Evolutionary conservation across 2,797 vertebrate species (phyloP), one percentile per base, ranked within the genome.

Genomic region (Mus minutoides): DNA sequence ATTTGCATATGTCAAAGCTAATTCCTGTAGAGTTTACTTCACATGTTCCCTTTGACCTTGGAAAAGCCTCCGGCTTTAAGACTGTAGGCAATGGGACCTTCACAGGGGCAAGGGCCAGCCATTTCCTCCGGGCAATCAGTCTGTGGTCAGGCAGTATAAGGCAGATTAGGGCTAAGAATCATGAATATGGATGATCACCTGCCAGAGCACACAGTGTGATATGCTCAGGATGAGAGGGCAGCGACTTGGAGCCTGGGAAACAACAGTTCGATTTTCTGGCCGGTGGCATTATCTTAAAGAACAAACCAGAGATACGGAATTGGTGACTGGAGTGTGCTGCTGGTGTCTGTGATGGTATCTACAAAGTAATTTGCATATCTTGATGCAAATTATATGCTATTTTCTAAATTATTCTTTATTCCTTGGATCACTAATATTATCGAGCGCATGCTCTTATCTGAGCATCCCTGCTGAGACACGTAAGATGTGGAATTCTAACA

Each of bases 291-390:
- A 22, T 84, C 80, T 78, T 80, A 80, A 75, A 73, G 71, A 62
- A 26, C 67, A 64, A 58, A 84, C 60, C 60, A 34, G 24, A 67
- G 40, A 37, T 37, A 7, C 0, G 2, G 58, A 89, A 17, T 6
- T 4, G 34, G 64, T 21, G 1, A 31, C 43, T 21, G 1, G 40
- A 29, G 75, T 34, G 31, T 46, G 75, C 40, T n/a, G 56, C 2
- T 43, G 31, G 62, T 62, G 26, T 40, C 91, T 14, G 21, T 52
- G 34, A 46, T 22, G 54, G 8, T 40, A 43, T 19, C 49, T 43
- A 83, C 54, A 80, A 79, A 85, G 76, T 16, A 40, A 86, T 3
- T 62, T 52, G 73, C 60, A 96, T 87, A 92, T 85, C 78, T 24
- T 49, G 46, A 52, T 78, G 64, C 54, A 46, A 6, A 37, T 13